Base-by-base conservation (phyloP, 2,888 invertebrate genomes). In the Eupithecia centaureata region DNA sequence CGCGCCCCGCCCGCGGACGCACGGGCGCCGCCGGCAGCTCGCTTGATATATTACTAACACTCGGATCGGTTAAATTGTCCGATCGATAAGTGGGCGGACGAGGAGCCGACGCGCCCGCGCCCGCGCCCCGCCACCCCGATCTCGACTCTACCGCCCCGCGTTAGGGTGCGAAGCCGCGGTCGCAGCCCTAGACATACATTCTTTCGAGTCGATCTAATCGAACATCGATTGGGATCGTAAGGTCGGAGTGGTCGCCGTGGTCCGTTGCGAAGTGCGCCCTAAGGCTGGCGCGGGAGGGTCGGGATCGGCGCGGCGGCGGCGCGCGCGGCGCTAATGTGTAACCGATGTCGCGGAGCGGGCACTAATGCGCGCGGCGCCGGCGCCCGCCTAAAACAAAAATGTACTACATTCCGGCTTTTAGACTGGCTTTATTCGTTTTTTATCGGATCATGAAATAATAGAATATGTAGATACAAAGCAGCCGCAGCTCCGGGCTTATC, bases 311-410 rank as follows among this genome's bases (percentile, higher is more conserved):
- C 47, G 5, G 15, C 5, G 8, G 2, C 1, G 5, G 7, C 67
- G 25, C 1, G 12, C 80, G 71, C 89, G 87, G 82, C 81, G 83
- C 87, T 90, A 90, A 90, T 89, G 90, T 87, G 89, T 81, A 86
- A 85, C 80, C 84, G 90, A 75, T 89, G 90, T 89, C 83, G 83
- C 79, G 75, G 73, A 78, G 84, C 81, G 84, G 78, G 80, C 84
- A 82, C 89, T 89, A 90, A 90, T 90, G 90, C 88, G 85, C 78
- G 80, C 90, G 94, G 84, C 94, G 94, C 80, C 94, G 94, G 87
- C 94, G 94, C 81, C 94, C 91, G 85, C 85, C 86, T 86, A 84
- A 86, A 84, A 87, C 89, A 84, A 84, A 82, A 85, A 86, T 87
- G 81, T 85, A 88, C 90, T 86, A 86, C 91, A 91, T 91, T 91